Percentiles rank a stretch among this genome's conserved stretches.
Conservation (phyloP, 2,888 invertebrate genomes). For the Ectemnius continuus region DNA sequence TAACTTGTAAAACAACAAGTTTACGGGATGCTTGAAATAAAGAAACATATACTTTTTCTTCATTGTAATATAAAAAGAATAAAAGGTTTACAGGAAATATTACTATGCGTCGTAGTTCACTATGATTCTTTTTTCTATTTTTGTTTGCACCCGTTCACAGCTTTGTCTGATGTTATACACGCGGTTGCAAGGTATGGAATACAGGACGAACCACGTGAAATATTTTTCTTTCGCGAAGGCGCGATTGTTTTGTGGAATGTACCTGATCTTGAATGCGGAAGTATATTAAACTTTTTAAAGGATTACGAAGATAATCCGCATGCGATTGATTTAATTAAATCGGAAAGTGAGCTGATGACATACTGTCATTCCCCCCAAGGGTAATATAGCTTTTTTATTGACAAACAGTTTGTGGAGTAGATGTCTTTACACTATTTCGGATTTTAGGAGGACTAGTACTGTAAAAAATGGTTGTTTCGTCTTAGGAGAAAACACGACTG, state of each 20-base stretch:
- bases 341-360: conserved; percentile 91
- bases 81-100: too few relatives aligned
- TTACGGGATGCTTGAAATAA: conserved; percentile 3
- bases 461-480: conserved; percentile 79
- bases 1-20: too few relatives aligned
- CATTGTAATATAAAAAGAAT: too few relatives aligned
- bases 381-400: conserved; percentile 61
- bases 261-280: conserved; percentile 87
- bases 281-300: conserved; percentile 86
- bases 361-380: conserved; percentile 84
- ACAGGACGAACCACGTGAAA: conserved; percentile 87
- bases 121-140: conserved; percentile 11
- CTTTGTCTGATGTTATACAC: conserved; percentile 87
- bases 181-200: conserved; percentile 92
- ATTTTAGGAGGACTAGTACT: conserved; percentile 76
- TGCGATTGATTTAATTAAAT: conserved; percentile 83
- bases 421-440: background rate
- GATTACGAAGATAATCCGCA: conserved; percentile 86
- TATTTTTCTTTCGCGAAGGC: conserved; percentile 95
- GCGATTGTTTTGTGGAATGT: conserved; percentile 95
- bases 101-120: conserved; percentile 15
- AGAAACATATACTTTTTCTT: too few relatives aligned
- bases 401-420: background rate
- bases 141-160: conserved; percentile 58
- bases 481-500: conserved; percentile 80